phyloP scores from a whole-genome alignment of 2,797 vertebrate genomes.

The Semaprochilodus insignis region DNA sequence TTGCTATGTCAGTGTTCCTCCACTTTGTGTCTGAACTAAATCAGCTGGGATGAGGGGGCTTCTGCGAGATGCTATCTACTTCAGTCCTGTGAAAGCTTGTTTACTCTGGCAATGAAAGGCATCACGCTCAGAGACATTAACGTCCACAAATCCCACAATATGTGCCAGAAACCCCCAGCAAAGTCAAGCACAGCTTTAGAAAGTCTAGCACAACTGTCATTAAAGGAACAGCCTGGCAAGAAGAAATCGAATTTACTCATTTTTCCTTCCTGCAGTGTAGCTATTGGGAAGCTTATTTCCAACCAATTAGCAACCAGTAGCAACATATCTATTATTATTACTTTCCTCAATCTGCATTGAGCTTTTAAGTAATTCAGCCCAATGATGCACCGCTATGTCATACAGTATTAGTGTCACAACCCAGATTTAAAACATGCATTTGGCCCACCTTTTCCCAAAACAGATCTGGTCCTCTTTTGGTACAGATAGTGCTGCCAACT shows the following conservation, averaged over 20 bases:
- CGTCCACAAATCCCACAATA: neutral
- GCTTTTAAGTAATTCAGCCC: too few relatives aligned
- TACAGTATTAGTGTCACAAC: too few relatives aligned
- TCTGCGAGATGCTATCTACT: conserved; percentile 5
- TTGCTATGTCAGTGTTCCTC: conserved; percentile 24
- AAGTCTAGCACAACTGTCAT: neutral
- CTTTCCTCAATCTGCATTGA: too few relatives aligned
- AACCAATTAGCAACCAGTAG: too few relatives aligned
- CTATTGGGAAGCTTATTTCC: too few relatives aligned
- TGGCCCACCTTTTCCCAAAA: too few relatives aligned
- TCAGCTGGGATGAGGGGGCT: conserved; percentile 22
- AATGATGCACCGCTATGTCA: too few relatives aligned
- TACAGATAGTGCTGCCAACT: too few relatives aligned
- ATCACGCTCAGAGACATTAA: conserved; percentile 9
- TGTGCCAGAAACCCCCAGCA: neutral
- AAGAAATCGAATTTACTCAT: neutral
- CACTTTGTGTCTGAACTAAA: conserved; percentile 47
- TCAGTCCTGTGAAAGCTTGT: conserved; percentile 36
- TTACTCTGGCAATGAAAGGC: conserved; percentile 22
- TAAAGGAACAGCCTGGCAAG: neutral
- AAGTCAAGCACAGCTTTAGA: conserved; percentile 7
- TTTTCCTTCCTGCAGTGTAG: neutral
- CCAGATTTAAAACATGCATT: too few relatives aligned
- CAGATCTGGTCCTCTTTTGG: too few relatives aligned
- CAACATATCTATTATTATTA: too few relatives aligned